Evolutionary conservation across 2,113 vertebrate species (phyloP).

Genomic region (Seriola aureovittata): DNA sequence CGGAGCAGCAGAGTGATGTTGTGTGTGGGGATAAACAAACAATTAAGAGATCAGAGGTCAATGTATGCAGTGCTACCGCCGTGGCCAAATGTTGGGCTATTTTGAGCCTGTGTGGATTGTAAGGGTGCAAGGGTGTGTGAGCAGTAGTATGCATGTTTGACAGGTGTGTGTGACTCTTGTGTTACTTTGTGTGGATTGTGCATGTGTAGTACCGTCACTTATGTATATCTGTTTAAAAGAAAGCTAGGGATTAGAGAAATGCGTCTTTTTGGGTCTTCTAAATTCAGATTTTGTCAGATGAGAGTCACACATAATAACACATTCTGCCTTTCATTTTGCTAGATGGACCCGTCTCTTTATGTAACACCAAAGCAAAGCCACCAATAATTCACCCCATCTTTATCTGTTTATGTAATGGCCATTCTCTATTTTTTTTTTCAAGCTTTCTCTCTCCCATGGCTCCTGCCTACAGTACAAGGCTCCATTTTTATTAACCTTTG

Average conservation of each 20-base stretch:
- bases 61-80: conserved; percentile 9
- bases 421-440: conserved; percentile 59
- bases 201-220: not conserved
- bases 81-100: conserved; percentile 13
- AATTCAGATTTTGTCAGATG: conserved; percentile 24
- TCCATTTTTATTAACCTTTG: conserved; percentile 84
- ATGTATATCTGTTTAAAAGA: conserved; percentile 6
- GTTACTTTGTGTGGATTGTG: not conserved
- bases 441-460: conserved; percentile 61
- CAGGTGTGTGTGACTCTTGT: not conserved
- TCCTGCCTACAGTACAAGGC: conserved; percentile 74
- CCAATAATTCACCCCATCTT: conserved; percentile 77
- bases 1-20: conserved; percentile 30
- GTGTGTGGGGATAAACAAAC: conserved; percentile 61
- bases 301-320: conserved; percentile 24
- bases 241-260: not conserved
- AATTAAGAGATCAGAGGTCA: conserved; percentile 59
- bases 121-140: not conserved
- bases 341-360: conserved; percentile 73
- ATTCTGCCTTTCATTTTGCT: conserved; percentile 51
- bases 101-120: conserved; percentile 10
- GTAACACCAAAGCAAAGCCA: conserved; percentile 76
- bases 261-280: conserved; percentile 6
- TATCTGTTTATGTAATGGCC: conserved; percentile 83
- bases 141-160: not conserved